Percentiles rank a stretch among this genome's conserved stretches.
Evolutionary conservation across 23 tunicate species (phyloP).

Genomic region (Botrylloides violaceus): DNA sequence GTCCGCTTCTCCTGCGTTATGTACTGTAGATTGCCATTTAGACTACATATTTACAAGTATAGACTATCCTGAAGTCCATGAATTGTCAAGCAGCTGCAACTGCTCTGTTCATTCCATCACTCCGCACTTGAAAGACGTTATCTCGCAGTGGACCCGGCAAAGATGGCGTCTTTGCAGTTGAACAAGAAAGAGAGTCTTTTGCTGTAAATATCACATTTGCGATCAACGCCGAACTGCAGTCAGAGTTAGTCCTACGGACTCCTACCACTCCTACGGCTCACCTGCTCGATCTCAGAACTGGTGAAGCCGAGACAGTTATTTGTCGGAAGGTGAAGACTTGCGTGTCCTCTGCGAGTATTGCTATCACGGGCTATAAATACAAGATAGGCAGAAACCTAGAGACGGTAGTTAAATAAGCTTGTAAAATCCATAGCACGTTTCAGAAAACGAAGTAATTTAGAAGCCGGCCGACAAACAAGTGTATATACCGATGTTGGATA

Average conservation of each 20-base stretch:
- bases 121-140: slow-evolving; percentile 46
- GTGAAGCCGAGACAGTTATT: slow-evolving; percentile 26
- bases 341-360: slow-evolving; percentile 30
- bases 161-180: slow-evolving; percentile 29
- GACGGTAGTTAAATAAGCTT: background rate
- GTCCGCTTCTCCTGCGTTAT: too few species aligned
- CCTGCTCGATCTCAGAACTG: slow-evolving; percentile 36
- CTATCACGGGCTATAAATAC: background rate
- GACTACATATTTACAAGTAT: too few species aligned
- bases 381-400: background rate
- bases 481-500: background rate
- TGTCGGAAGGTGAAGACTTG: slow-evolving; percentile 46
- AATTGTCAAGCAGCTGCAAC: too few species aligned
- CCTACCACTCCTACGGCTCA: background rate
- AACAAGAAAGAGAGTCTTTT: slow-evolving; percentile 38
- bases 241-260: too few species aligned
- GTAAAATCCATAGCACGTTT: background rate
- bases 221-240: background rate
- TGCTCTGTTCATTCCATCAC: slow-evolving; percentile 1
- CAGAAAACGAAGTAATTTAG: too few species aligned
- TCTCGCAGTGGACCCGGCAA: slow-evolving; percentile 46
- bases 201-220: slow-evolving; percentile 22
- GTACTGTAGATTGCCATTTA: too few species aligned
- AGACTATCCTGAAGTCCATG: too few species aligned
- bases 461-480: background rate